Evolutionary conservation across 2,797 vertebrate genomes (phyloP), one percentile per base, ranked within the genome.

Genomic region (Siniperca obscura): DNA sequence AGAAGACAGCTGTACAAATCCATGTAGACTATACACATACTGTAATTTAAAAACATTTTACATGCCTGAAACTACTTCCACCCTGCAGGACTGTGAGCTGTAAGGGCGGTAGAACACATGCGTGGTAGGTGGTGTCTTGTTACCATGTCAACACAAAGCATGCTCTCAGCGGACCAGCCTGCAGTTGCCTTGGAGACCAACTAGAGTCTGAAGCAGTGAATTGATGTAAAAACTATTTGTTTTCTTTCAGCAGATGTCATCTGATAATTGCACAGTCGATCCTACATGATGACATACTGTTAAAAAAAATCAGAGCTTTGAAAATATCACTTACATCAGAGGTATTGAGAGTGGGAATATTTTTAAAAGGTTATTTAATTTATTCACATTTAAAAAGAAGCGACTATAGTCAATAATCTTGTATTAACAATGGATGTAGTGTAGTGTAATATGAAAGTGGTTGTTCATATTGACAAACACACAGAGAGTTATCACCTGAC

Each of bases 151-250:
- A 96, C 95, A 81, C 88, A 89, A 92, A 93, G 87, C 95, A 89
- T 91, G 80, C 70, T 89, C 88, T 86, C 92, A 86, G 84, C 74
- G 85, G 86, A 94, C 91, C 90, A 90, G 89, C 86, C 80, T 80
- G 86, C 91, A 78, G 96, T 97, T 97, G 96, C 97, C 96, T 93
- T 96, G 96, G 95, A 95, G 96, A 97, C 96, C 93, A 76, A 70
- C 74, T 60, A 76, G 88, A 89, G 87, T 91, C 84, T 87, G 83
- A 89, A 81, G 76, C 78, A 74, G 80, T 59, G 56, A 86, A 90
- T 92, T 79, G n/a, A 89, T 89, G 85, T 17, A 76, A 88, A 86
- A 90, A 84, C 34, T 42, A 80, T 89, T 88, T 89, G 71, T 85
- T 90, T 83, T 87, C 78, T 82, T 78, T 84, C 38, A 77, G 82